phyloP scores from a whole-genome alignment of 2,797 vertebrate genomes.

The Taenioides sp. region DNA sequence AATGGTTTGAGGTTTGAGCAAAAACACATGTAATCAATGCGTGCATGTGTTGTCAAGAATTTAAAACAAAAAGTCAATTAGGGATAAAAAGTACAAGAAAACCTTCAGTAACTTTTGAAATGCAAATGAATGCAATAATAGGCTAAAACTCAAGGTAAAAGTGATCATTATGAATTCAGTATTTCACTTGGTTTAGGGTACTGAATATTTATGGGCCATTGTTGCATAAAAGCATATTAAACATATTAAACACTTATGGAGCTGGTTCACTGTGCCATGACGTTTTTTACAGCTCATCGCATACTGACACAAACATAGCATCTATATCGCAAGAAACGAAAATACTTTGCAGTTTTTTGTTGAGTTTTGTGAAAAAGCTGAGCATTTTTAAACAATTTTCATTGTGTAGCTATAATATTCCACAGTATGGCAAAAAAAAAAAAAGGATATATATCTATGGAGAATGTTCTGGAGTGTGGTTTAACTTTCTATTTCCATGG shows the following conservation, averaged over 20 bases:
- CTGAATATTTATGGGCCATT: not conserved
- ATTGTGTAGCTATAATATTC: too few relatives aligned
- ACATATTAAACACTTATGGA: not conserved
- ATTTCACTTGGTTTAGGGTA: not conserved
- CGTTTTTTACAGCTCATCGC: too few relatives aligned
- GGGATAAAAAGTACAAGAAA: not conserved
- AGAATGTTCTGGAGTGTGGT: too few relatives aligned
- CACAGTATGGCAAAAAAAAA: too few relatives aligned
- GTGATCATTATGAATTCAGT: not conserved
- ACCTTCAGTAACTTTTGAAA: not conserved
- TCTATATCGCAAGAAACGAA: too few relatives aligned
- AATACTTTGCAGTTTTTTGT: too few relatives aligned
- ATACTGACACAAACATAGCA: too few relatives aligned
- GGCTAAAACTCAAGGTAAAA: conserved; percentile 1
- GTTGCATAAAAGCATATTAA: not conserved
- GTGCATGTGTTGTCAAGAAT: not conserved
- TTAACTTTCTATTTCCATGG: too few relatives aligned
- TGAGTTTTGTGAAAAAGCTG: too few relatives aligned
- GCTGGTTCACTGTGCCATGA: not conserved
- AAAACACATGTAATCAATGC: not conserved
- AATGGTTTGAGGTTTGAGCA: not conserved
- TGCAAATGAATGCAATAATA: not conserved
- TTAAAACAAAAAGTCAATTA: not conserved
- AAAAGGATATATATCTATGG: too few relatives aligned
- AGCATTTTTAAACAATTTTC: too few relatives aligned